Evolutionary conservation across 2,797 vertebrate species (phyloP).

Genomic region (Balearica regulorum): DNA sequence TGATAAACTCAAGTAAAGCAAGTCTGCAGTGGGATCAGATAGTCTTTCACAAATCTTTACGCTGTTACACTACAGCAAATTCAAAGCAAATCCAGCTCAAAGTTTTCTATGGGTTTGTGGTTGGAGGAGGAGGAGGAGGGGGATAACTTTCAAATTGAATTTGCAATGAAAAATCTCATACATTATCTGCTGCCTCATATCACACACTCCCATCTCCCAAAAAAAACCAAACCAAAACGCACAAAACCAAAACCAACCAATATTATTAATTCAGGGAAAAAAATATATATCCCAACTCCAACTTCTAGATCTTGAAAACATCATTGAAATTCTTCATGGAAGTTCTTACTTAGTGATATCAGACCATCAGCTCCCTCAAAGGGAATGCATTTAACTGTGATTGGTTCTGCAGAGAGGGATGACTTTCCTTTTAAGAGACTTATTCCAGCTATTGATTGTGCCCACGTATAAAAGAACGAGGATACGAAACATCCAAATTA

Average conservation of each 20-base stretch:
- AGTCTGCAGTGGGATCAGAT: neutral
- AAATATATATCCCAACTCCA: neutral
- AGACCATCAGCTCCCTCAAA: neutral
- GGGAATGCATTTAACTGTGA: neutral
- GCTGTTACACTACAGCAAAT: neutral
- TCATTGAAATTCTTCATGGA: neutral
- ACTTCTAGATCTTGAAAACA: neutral
- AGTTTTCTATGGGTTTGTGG: neutral
- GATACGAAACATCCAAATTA: neutral
- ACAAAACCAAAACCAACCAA: neutral
- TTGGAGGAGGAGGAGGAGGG: neutral
- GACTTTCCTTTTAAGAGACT: neutral
- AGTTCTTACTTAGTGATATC: neutral
- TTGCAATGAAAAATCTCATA: neutral
- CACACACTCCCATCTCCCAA: accelerated
- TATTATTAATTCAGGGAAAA: neutral
- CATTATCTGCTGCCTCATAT: neutral
- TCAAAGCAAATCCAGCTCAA: neutral
- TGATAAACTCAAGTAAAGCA: neutral
- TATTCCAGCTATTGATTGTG: neutral
- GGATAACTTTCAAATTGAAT: neutral
- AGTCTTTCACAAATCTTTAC: neutral
- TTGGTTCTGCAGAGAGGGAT: neutral
- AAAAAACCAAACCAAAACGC: neutral
- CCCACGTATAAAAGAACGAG: neutral